Conservation (phyloP, 2,888 invertebrate genomes). For the Dendrolimus houi region DNA sequence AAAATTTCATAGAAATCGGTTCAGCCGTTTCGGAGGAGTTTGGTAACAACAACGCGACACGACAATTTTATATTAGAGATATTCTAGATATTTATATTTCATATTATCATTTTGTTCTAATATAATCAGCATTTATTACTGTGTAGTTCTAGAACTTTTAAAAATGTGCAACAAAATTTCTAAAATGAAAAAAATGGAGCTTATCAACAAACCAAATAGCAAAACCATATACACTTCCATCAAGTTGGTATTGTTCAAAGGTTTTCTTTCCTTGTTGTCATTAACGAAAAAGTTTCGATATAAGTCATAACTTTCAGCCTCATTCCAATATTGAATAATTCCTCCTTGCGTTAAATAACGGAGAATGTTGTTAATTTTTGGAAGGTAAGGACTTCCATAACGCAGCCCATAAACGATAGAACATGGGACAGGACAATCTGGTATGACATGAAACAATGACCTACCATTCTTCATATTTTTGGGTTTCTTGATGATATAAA, state of each 20-base stretch:
- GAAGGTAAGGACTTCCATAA: slow-evolving; percentile 76
- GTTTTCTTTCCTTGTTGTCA: slow-evolving; percentile 42
- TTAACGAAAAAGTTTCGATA: slow-evolving; percentile 22
- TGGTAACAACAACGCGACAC: no score
- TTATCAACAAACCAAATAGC: slow-evolving; percentile 36
- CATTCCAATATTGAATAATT: slow-evolving; percentile 55
- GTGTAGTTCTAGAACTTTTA: not conserved
- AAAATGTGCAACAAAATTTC: slow-evolving; percentile 29
- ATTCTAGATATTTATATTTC: not conserved
- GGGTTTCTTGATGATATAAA: slow-evolving; percentile 37
- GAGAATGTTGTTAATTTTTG: slow-evolving; percentile 58
- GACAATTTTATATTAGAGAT: no score
- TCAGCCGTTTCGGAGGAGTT: no score
- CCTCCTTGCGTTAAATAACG: slow-evolving; percentile 67
- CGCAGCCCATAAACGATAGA: slow-evolving; percentile 71
- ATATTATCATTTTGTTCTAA: no score
- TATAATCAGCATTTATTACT: not conserved
- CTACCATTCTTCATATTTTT: slow-evolving; percentile 49
- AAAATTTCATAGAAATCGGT: no score
- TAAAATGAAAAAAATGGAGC: slow-evolving; percentile 33
- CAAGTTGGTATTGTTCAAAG: slow-evolving; percentile 49
- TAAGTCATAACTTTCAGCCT: slow-evolving; percentile 38
- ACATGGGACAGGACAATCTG: slow-evolving; percentile 73
- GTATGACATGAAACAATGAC: slow-evolving; percentile 62
- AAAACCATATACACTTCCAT: slow-evolving; percentile 62